Evolutionary conservation across 1,140 invertebrate genomes (phyloP).

Genomic region (Steinernema khuongi): DNA sequence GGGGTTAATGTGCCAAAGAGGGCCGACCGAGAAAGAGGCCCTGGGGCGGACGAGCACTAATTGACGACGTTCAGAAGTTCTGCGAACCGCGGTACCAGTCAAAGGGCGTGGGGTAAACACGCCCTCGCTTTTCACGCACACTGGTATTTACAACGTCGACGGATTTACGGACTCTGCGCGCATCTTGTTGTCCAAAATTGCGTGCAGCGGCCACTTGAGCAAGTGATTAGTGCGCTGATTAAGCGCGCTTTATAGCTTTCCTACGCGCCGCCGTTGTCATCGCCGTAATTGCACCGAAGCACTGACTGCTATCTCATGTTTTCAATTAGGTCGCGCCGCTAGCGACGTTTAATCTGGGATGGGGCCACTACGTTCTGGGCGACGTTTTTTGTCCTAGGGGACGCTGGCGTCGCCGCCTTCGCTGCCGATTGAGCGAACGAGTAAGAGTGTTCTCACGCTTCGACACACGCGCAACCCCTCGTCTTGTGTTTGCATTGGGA

Average conservation of each 20-base stretch:
- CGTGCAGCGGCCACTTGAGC: slow-evolving; percentile 5
- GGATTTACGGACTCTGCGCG: not conserved
- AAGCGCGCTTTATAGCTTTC: slow-evolving; percentile 3
- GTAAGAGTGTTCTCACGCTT: slow-evolving; percentile 16
- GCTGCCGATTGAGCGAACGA: slow-evolving; percentile 10
- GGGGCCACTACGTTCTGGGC: slow-evolving; percentile 8
- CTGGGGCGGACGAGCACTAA: not conserved
- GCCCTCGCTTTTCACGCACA: not conserved
- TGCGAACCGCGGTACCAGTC: not conserved
- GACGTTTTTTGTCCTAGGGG: slow-evolving; percentile 15
- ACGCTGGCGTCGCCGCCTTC: slow-evolving; percentile 14
- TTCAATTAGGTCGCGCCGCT: slow-evolving; percentile 13
- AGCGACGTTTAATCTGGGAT: slow-evolving; percentile 15
- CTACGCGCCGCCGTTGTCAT: not conserved
- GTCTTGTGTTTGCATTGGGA: slow-evolving; percentile 14
- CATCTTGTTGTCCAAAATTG: not conserved
- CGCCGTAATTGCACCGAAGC: slow-evolving; percentile 9
- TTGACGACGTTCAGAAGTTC: not conserved
- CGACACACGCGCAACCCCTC: slow-evolving; percentile 14
- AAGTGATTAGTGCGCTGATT: slow-evolving; percentile 14
- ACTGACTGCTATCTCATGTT: slow-evolving; percentile 10
- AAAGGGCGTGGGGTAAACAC: not conserved
- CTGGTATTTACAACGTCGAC: not conserved
- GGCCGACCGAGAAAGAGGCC: not conserved
- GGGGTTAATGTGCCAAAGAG: not conserved